These are phyloP conservation scores for Temnothorax curvispinosus DNA, from an alignment of 1,140 invertebrate species.

Conservation along the genomic window DNA sequence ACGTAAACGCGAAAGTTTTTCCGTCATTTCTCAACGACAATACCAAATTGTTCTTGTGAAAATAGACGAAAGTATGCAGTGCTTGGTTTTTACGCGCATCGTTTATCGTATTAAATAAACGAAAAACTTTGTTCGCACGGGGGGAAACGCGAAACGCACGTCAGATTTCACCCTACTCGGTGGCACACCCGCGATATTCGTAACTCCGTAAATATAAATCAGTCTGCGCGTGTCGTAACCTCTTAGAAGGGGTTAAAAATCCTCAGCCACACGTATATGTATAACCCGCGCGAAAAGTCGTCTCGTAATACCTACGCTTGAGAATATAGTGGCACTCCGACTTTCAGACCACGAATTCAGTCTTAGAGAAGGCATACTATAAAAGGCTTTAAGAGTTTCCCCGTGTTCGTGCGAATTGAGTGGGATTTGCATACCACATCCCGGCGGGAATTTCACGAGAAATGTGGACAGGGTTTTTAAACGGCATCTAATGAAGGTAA, in stretches of 20 bases:
- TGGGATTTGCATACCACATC: conserved; percentile 71
- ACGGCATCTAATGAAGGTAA: conserved; percentile 73
- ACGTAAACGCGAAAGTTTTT: conserved; percentile 62
- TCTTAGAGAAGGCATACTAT: conserved; percentile 67
- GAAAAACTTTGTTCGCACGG: neutral
- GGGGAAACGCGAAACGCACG: conserved; percentile 12
- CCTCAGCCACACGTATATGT: conserved; percentile 25
- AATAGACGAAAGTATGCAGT: conserved; percentile 1
- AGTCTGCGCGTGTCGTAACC: conserved; percentile 53
- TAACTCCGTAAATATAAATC: conserved; percentile 67
- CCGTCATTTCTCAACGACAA: conserved; percentile 63
- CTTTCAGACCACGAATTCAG: conserved; percentile 74
- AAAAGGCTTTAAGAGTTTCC: conserved; percentile 75
- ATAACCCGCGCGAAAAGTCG: conserved; percentile 66
- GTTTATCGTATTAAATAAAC: conserved; percentile 13
- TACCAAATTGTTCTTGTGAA: conserved; percentile 7
- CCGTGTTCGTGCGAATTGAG: conserved; percentile 70
- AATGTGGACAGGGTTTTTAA: conserved; percentile 73
- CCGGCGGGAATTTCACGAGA: conserved; percentile 68
- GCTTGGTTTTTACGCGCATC: neutral
- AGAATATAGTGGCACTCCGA: conserved; percentile 69
- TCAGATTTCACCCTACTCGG: conserved; percentile 51
- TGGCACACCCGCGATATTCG: conserved; percentile 1
- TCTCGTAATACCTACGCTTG: conserved; percentile 47
- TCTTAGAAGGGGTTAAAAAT: conserved; percentile 68